Evolutionary conservation across 2,797 vertebrate genomes (phyloP).

Genomic region (Cryptoprocta ferox): DNA sequence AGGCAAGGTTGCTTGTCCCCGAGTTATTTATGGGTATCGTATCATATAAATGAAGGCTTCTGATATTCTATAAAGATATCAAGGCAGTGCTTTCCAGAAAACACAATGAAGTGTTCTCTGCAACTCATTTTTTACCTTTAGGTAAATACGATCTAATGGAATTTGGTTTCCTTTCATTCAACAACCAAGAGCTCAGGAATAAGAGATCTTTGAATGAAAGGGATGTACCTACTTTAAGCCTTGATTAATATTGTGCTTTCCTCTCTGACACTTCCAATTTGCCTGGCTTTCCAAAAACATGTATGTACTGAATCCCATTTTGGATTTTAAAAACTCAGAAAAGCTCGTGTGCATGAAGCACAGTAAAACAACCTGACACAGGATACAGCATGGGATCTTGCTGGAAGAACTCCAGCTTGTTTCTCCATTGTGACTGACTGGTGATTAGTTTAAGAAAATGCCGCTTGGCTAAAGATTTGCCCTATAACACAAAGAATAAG

Average conservation of each 20-base stretch:
- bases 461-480: background rate
- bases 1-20: background rate
- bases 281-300: conserved; percentile 32
- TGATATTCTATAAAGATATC: background rate
- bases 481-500: conserved; percentile 14
- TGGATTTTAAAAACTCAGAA: conserved; percentile 16
- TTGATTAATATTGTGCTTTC: conserved; percentile 45
- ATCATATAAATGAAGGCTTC: background rate
- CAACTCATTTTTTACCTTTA: conserved; percentile 2
- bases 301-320: background rate
- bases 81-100: conserved; percentile 11
- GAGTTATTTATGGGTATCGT: background rate
- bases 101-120: background rate
- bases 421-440: background rate
- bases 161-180: conserved; percentile 38
- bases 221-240: background rate
- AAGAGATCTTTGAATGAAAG: conserved; percentile 21
- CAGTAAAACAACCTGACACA: background rate
- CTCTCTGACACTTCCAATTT: background rate
- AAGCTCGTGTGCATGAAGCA: background rate
- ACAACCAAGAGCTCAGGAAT: conserved; percentile 4
- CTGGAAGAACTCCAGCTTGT: conserved; percentile 1
- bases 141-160: background rate
- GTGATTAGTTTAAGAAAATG: conserved; percentile 15
- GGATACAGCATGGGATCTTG: background rate